These are phyloP conservation scores for Catharus minimus DNA, from an alignment of 2,113 vertebrate genomes.

Conservation along the genomic window DNA sequence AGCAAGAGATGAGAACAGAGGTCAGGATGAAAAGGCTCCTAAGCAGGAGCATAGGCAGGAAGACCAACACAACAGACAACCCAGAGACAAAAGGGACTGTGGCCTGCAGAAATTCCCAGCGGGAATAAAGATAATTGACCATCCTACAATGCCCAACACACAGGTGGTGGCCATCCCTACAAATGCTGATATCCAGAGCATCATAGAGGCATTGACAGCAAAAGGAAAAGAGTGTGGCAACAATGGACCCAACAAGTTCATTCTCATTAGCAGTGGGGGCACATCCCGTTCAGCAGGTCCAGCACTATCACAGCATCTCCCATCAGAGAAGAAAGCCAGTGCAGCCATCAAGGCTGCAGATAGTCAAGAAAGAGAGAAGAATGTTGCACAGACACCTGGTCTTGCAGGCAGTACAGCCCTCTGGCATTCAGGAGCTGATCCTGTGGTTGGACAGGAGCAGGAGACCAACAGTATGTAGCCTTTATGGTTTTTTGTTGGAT, in stretches of 20 bases:
- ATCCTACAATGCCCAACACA: slow-evolving; percentile 85
- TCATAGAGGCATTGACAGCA: slow-evolving; percentile 86
- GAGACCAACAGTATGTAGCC: slow-evolving; percentile 43
- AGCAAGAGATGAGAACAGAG: slow-evolving; percentile 16
- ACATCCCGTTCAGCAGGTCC: neutral
- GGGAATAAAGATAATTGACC: slow-evolving; percentile 85
- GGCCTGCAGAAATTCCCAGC: slow-evolving; percentile 72
- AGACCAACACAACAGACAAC: neutral
- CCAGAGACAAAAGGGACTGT: neutral
- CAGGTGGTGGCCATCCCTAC: slow-evolving; percentile 88
- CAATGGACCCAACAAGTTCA: slow-evolving; percentile 90
- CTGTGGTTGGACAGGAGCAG: neutral
- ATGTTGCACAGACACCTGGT: neutral
- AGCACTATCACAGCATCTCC: neutral
- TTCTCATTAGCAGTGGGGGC: slow-evolving; percentile 83
- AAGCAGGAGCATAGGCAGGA: neutral
- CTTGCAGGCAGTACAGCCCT: neutral
- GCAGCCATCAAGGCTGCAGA: neutral
- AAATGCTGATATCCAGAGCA: slow-evolving; percentile 83
- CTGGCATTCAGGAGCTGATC: neutral
- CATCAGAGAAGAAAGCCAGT: slow-evolving; percentile 5
- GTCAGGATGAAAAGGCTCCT: slow-evolving; percentile 11
- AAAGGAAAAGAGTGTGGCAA: slow-evolving; percentile 88
- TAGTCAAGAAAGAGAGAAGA: slow-evolving; percentile 3
- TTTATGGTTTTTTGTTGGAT: neutral